Evolutionary conservation across 2,113 vertebrate genomes (phyloP), one percentile per base, ranked within the genome.

Genomic region (Typhlomys cinereus): DNA sequence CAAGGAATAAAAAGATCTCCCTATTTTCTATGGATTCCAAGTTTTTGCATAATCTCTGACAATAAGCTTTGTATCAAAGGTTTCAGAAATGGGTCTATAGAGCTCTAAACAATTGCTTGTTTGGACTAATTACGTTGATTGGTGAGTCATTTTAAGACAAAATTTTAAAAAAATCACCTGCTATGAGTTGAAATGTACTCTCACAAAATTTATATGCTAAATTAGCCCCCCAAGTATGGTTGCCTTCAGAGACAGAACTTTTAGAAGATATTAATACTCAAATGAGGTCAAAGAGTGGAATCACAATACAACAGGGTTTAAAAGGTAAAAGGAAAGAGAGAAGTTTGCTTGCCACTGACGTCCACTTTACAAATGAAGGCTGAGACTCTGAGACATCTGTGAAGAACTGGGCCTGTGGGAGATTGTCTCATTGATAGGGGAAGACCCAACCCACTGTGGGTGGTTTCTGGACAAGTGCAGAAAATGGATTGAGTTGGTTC

Each of bases 101-200:
- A 10, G 69, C 20, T 70, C 41, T 70, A 83, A 76, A 59, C n/a
- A n/a, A 61, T 10, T 70, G 36, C 36, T 44, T 69, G 46, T n/a
- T 89, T 88, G 61, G n/a, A 44, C 66, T 34, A 93, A 25, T 50
- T 67, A 31, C 39, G 15, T 62, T 27, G 74, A 44, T 27, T 52
- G 21, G 14, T 6, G 39, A 62, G 2, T 44, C 29, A 54, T 71
- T 71, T 73, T 17, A 64, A 39, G 44, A 76, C 31, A 44, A 0
- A n/a, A n/a, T n/a, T n/a, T n/a, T n/a, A n/a, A n/a, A n/a, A n/a
- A n/a, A n/a, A n/a, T n/a, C n/a, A n/a, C 39, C 59, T 91, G 11
- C 2, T 29, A 29, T 71, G 12, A 31, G 64, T 23, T 29, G 21
- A 84, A 48, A 25, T 76, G 3, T 52, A 5, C 31, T 8, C 21